Conservation (phyloP, 37 sponge, comb jelly and placozoan species). For the Theonella swinhoei region DNA sequence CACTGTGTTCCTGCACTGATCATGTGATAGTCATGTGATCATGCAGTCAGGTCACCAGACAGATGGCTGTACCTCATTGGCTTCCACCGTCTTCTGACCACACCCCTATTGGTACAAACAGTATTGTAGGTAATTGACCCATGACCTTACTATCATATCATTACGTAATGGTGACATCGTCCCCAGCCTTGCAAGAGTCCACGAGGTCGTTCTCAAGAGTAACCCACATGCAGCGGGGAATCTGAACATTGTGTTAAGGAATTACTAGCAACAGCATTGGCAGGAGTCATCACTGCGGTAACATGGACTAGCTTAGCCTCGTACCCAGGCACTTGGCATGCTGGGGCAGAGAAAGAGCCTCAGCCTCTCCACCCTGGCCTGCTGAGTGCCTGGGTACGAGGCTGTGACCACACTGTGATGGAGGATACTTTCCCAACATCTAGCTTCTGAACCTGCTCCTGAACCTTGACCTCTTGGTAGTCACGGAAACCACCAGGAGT, state of each 20-base stretch:
- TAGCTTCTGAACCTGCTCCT: slow-evolving; percentile 89
- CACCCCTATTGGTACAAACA: slow-evolving; percentile 30
- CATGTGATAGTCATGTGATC: not conserved
- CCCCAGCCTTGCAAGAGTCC: slow-evolving; percentile 97
- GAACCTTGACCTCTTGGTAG: slow-evolving; percentile 91
- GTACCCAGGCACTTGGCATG: not conserved
- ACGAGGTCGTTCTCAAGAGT: slow-evolving; percentile 96
- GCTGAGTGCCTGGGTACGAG: not conserved
- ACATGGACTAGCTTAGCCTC: not conserved
- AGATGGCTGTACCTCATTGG: slow-evolving; percentile 37
- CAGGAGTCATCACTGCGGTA: slow-evolving; percentile 51
- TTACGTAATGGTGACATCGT: slow-evolving; percentile 84
- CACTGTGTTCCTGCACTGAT: slow-evolving; percentile 36
- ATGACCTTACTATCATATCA: not conserved
- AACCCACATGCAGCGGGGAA: slow-evolving; percentile 90
- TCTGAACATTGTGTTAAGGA: slow-evolving; percentile 3
- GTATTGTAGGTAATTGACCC: not conserved
- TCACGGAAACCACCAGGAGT: slow-evolving; percentile 50
- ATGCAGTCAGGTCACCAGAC: not conserved
- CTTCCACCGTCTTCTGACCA: slow-evolving; percentile 66
- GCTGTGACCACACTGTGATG: not conserved
- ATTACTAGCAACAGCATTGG: slow-evolving; percentile 60
- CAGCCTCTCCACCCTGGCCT: too few relatives aligned
- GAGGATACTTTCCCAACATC: slow-evolving; percentile 73
- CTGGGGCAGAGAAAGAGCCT: too few relatives aligned